These are phyloP conservation scores for Apocheima hispidaria DNA, from an alignment of 2,888 invertebrate species.

Conservation along the genomic window DNA sequence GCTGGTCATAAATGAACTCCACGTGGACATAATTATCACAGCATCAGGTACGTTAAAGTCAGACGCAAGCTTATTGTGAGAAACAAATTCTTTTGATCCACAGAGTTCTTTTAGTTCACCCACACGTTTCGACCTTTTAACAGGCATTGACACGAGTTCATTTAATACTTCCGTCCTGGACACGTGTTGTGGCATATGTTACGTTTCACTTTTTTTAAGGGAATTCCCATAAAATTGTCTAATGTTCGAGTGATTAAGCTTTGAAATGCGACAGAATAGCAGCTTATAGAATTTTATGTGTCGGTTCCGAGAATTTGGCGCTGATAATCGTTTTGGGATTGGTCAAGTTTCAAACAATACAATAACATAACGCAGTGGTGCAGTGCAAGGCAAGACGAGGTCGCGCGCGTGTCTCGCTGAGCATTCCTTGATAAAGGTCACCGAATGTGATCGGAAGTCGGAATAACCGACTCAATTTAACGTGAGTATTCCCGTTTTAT, in stretches of 20 bases:
- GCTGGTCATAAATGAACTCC: too few relatives aligned
- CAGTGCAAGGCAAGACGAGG: too few relatives aligned
- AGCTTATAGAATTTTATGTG: slow-evolving; percentile 15
- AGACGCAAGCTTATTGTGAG: too few relatives aligned
- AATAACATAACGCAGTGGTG: too few relatives aligned
- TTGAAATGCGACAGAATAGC: background rate
- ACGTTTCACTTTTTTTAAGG: slow-evolving; percentile 42
- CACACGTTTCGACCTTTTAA: slow-evolving; percentile 12
- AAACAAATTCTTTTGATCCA: slow-evolving; percentile 8
- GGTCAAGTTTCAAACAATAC: too few relatives aligned
- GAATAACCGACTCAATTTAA: too few relatives aligned
- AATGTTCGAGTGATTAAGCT: slow-evolving; percentile 7
- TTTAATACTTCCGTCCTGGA: slow-evolving; percentile 70
- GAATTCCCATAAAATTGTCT: slow-evolving; percentile 50
- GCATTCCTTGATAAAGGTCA: too few relatives aligned
- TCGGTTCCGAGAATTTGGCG: slow-evolving; percentile 4
- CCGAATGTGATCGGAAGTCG: too few relatives aligned
- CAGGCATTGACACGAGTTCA: slow-evolving; percentile 54
- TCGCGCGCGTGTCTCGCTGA: too few relatives aligned
- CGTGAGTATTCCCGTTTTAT: too few relatives aligned
- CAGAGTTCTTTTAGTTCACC: slow-evolving; percentile 18
- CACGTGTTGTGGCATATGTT: slow-evolving; percentile 60
- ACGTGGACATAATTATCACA: too few relatives aligned
- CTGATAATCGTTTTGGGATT: background rate
- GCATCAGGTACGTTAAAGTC: too few relatives aligned